Evolutionary conservation across 1,140 invertebrate genomes (phyloP), one percentile per base, ranked within the genome.

Genomic region (Hetaerina americana): DNA sequence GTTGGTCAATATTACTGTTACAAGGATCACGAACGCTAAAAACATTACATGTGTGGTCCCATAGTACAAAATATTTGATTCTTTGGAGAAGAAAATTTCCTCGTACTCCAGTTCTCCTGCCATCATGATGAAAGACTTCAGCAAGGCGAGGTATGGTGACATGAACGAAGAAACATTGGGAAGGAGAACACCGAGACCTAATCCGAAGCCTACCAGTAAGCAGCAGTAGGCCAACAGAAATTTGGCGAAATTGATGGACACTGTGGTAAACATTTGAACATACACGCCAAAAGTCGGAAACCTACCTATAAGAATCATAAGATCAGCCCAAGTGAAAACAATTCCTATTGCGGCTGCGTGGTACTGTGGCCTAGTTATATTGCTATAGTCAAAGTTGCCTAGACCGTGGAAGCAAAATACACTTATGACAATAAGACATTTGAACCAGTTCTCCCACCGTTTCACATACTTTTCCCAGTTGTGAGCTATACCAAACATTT

Each of bases 91-190:
- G 77, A 94, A 93, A 69, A 92, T 87, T 73, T 92, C 90, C 77
- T 93, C 91, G 75, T 91, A 94, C 78, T 94, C 92, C 28, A 94
- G 79, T 77, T 94, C 90, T 0, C 92, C 92, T 0, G 91, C 91
- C 91, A 95, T 93, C 92, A 95, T 94, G 66, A 93, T 90, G 2
- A 94, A 86, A 0, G 90, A 90, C 81, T 94, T 94, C 0, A 94
- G 78, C 0, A 93, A 76, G 0, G 86, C 85, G 70, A 86, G 80
- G 49, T 12, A 57, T 57, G 12, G 12, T 57, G 12, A 57, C 49
- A 80, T 80, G 77, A 92, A 92, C 0, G 90, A 85, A 5, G 86
- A 84, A 75, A 91, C 90, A 73, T 91, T 89, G 25, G 88, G 87
- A 77, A 93, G 92, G 6, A 94, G 80, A 18, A 94, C 89, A 22